These are phyloP conservation scores for Semibalanus balanoides DNA, from an alignment of 1,140 invertebrate species.

Conservation along the genomic window DNA sequence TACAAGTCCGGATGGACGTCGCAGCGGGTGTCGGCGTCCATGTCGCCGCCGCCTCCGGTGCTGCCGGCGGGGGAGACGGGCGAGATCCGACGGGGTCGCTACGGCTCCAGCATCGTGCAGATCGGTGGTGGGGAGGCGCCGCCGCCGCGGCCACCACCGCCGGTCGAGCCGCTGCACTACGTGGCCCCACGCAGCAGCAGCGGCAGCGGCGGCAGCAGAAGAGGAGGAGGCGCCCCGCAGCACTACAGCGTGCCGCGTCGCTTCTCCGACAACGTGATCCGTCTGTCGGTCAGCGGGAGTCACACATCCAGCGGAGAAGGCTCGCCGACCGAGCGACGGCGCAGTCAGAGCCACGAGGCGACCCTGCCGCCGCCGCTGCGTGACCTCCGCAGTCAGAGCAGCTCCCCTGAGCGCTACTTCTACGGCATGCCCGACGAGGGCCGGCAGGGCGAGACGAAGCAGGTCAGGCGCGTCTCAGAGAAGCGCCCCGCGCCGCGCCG, in stretches of 20 bases:
- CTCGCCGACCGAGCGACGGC: background rate
- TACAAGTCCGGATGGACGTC: background rate
- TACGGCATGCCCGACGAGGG: background rate
- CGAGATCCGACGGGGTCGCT: background rate
- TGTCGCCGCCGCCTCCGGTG: background rate
- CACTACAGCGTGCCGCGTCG: background rate
- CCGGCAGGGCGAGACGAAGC: too few relatives aligned
- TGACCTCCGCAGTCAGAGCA: background rate
- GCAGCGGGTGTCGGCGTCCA: background rate
- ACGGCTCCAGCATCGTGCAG: background rate
- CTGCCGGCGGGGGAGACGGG: background rate
- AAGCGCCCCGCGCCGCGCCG: background rate
- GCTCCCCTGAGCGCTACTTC: background rate
- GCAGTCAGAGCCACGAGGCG: background rate
- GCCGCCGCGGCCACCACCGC: too few relatives aligned
- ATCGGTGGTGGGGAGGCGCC: background rate
- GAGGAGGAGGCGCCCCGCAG: background rate
- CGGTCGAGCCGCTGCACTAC: background rate
- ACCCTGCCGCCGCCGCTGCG: background rate
- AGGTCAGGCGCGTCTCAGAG: background rate
- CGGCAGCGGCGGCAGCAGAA: background rate
- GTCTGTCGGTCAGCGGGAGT: background rate
- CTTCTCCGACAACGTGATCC: background rate
- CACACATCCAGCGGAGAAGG: background rate
- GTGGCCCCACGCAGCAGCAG: background rate